These are phyloP conservation scores for Furcula furcula DNA, from an alignment of 2,888 invertebrate genomes.

Conservation along the genomic window DNA sequence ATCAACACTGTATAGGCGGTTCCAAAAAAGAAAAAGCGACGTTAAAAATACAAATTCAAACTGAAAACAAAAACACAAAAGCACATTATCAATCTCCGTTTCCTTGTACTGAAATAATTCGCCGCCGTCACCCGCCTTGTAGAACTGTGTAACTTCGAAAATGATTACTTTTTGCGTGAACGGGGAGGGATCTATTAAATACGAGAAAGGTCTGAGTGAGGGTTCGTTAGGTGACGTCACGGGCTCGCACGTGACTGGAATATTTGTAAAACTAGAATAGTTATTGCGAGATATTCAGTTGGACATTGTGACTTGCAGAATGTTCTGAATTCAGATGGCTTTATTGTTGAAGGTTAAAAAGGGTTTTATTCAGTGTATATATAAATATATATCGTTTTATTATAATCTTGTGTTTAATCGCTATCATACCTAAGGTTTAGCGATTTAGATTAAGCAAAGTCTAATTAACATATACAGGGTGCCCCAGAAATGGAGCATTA, in stretches of 20 bases:
- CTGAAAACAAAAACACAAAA: slow-evolving; percentile 20
- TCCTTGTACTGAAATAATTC: slow-evolving; percentile 11
- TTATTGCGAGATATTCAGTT: slow-evolving; percentile 3
- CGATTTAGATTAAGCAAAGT: too few species aligned
- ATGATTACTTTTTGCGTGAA: slow-evolving; percentile 27
- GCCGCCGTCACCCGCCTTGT: slow-evolving; percentile 6
- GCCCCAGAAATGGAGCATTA: too few species aligned
- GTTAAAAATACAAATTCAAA: too few species aligned
- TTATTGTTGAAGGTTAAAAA: too few species aligned
- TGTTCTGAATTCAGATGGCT: slow-evolving; percentile 7
- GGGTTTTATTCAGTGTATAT: too few species aligned
- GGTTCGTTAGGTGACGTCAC: slow-evolving; percentile 44
- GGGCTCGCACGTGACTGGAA: slow-evolving; percentile 37
- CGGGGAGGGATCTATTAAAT: slow-evolving; percentile 40
- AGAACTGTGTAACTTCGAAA: slow-evolving; percentile 24
- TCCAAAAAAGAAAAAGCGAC: too few species aligned
- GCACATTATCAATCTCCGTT: slow-evolving; percentile 15
- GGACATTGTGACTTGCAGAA: slow-evolving; percentile 1
- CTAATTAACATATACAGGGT: too few species aligned
- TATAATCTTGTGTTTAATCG: too few species aligned
- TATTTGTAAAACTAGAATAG: slow-evolving; percentile 10
- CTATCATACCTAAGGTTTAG: too few species aligned
- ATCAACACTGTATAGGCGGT: too few species aligned
- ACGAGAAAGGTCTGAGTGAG: slow-evolving; percentile 28
- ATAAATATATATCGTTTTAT: too few species aligned